These are phyloP conservation scores for Panthera tigris DNA, from an alignment of 2,113 vertebrate genomes.

Conservation along the genomic window DNA sequence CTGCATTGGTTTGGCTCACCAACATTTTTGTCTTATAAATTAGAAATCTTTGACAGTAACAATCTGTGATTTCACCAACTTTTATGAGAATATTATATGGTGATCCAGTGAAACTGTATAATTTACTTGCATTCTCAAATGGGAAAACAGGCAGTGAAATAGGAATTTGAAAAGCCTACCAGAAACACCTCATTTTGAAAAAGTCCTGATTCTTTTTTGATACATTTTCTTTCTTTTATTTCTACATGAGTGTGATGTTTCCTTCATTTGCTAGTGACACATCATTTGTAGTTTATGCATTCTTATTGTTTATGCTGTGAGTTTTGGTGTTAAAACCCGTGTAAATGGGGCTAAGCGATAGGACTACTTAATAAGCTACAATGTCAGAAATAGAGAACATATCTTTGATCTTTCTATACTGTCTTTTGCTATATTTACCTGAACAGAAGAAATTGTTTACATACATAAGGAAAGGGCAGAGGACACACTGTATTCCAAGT, in stretches of 20 bases:
- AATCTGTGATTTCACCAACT: not conserved
- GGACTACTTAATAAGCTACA: not conserved
- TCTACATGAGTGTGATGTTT: not conserved
- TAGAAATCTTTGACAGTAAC: not conserved
- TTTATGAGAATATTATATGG: not conserved
- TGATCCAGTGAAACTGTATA: not conserved
- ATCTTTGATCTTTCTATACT: not conserved
- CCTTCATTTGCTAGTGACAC: not conserved
- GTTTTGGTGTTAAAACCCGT: not conserved
- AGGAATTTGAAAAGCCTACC: not conserved
- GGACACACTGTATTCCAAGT: not conserved
- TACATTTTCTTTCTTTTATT: not conserved
- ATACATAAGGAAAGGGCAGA: not conserved
- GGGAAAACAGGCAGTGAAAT: not conserved
- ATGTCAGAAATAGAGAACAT: not conserved
- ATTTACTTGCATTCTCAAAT: conserved; percentile 2
- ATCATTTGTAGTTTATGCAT: not conserved
- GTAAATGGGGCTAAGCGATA: not conserved
- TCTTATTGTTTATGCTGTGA: not conserved
- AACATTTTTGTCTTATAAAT: conserved; percentile 22
- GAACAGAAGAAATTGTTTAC: not conserved
- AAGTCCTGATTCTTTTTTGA: not conserved
- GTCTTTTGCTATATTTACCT: not conserved
- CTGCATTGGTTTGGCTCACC: not conserved
- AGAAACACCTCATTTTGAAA: not conserved